phyloP scores from a whole-genome alignment of 2,888 invertebrate species.

The Hybos culiciformis region DNA sequence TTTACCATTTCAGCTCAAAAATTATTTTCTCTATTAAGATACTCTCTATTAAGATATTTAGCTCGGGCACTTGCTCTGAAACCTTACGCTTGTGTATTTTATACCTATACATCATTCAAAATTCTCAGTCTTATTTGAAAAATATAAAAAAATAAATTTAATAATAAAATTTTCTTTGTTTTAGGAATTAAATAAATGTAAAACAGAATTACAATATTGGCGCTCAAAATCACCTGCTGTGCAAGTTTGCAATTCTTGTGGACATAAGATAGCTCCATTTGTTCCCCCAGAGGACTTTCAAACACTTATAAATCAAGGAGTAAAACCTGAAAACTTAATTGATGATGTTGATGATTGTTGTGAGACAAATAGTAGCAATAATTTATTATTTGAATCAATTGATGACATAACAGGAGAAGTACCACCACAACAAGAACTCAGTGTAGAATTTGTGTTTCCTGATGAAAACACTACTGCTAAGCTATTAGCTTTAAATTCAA shows the following conservation, averaged over 20 bases:
- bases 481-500: constrained; percentile 26
- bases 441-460: constrained; percentile 25
- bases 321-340: constrained; percentile 40
- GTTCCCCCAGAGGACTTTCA: constrained; percentile 46
- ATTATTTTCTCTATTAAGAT: too few species aligned
- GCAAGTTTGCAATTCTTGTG: constrained; percentile 62
- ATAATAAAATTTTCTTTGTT: constrained; percentile 11
- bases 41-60: too few species aligned
- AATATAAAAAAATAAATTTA: not conserved
- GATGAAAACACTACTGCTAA: constrained; percentile 32
- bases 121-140: too few species aligned
- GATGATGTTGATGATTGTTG: constrained; percentile 29
- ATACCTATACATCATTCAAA: too few species aligned
- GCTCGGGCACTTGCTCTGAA: too few species aligned
- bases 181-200: constrained; percentile 81
- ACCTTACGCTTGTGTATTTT: too few species aligned
- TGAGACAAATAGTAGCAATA: constrained; percentile 16
- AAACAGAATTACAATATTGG: constrained; percentile 84
- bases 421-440: constrained; percentile 6
- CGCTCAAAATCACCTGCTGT: constrained; percentile 73
- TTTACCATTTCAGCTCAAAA: not conserved
- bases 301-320: constrained; percentile 45
- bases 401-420: not conserved
- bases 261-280: constrained; percentile 40
- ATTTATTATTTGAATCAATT: constrained; percentile 4